A percentile compares a stretch with the other conserved stretches of the same genome.
phyloP scores from a whole-genome alignment of 2,888 invertebrate species.

The Neoaliturus tenellus region DNA sequence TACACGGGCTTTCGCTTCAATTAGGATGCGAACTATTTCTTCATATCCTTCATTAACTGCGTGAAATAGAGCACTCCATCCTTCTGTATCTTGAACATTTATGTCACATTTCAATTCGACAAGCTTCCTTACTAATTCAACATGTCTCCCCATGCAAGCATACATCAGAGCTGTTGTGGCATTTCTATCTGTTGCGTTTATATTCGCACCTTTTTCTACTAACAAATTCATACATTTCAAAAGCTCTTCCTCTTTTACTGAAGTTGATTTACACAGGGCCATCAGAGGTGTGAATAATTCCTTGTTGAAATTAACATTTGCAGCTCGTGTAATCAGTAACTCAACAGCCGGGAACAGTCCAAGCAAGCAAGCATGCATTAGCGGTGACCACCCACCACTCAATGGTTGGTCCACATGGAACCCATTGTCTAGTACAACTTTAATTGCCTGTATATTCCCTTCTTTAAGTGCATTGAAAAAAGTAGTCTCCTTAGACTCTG shows the following conservation, averaged over 20 bases:
- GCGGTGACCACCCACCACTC: constrained; percentile 58
- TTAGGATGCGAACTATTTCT: constrained; percentile 59
- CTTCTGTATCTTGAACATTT: constrained; percentile 63
- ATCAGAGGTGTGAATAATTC: constrained; percentile 63
- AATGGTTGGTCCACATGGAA: constrained; percentile 54
- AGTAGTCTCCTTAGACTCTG: constrained; percentile 49
- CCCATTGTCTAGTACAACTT: constrained; percentile 51
- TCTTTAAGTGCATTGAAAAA: constrained; percentile 52
- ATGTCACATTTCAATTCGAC: constrained; percentile 60
- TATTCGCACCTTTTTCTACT: constrained; percentile 60
- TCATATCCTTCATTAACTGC: constrained; percentile 60
- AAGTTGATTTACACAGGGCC: constrained; percentile 62
- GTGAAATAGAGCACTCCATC: constrained; percentile 65
- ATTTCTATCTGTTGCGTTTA: constrained; percentile 60
- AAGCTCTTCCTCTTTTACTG: constrained; percentile 59
- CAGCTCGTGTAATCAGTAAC: constrained; percentile 59
- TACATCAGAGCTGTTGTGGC: constrained; percentile 62
- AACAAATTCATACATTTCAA: constrained; percentile 62
- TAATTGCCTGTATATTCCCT: constrained; percentile 49
- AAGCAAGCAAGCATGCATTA: constrained; percentile 60
- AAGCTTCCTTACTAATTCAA: constrained; percentile 59
- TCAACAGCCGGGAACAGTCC: constrained; percentile 59
- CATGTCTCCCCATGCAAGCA: constrained; percentile 59
- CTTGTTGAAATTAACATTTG: constrained; percentile 61
- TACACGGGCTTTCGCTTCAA: constrained; percentile 62